Evolutionary conservation across 2,888 invertebrate species (phyloP), one percentile per base, ranked within the genome.

Genomic region (Cataglyphis albicans): DNA sequence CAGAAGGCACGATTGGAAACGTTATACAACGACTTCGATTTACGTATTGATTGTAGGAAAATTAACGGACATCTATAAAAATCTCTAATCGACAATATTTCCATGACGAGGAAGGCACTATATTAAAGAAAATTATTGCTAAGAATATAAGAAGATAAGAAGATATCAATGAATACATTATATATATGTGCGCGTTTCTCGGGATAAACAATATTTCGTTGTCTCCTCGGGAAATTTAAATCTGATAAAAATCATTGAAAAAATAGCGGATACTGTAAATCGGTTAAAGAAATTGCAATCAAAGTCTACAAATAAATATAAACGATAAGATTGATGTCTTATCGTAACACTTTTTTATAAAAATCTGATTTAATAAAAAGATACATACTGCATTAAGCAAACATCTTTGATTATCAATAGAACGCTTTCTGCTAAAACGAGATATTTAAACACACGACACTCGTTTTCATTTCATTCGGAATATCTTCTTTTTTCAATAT

Each of bases 251-350:
- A 25, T n/a, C 55, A 29, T 41, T 41, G 9, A 25, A 29, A 67
- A 57, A 57, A 38, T 15, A 25, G 29, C 32, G 38, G 25, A 3
- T 9, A 67, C 25, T 64, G 44, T 57, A 9, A 55, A 76, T 67
- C n/a, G 57, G 3, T 29, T 29, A 18, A 59, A 59, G 44, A 32
- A 59, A 32, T 32, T 7, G 21, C 32, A 44, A 35, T 21, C 41
- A 18, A 32, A 3, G 12, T 57, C 78, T 78, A 70, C 32, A 68
- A 78, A 70, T 70, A 70, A 70, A 48, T 25, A 12, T n/a, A 52
- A 41, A 44, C 18, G 68, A 32, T n/a, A 41, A 68, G 44, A 70
- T 70, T 41, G 7, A 78, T 15, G 18, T 21, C 10, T 80, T 61
- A 70, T 80, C 70, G 21, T 15, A 25, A 70, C 35, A 59, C 48